Base-by-base conservation (phyloP, 2,888 invertebrate genomes). In the Cerceris ruficornis region DNA sequence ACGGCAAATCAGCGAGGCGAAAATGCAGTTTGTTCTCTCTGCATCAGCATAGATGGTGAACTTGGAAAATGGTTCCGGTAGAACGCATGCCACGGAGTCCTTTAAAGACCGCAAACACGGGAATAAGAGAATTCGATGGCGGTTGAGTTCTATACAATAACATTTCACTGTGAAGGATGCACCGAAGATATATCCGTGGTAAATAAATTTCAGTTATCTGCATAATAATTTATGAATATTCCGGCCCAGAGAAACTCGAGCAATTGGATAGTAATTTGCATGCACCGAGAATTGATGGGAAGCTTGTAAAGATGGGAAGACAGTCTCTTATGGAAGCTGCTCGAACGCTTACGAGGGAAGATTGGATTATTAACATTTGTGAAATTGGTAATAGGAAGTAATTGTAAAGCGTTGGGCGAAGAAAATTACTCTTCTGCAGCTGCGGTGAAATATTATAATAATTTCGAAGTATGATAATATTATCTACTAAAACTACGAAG, bases 21-120 rank as follows among this genome's bases (percentile, higher is more conserved):
- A 78, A 78, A 79, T 57, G 69, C 75, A 67, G 73, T 85, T 81
- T 84, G 77, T 82, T 85, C 85, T 85, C 85, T 75, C 72, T 62
- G 49, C 75, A 68, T 66, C 75, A 59, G 64, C n/a, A 64, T 42
- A 42, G 64, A 17, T n/a, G 66, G 39, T 6, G 73, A 83, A 86
- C 78, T 85, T 84, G 66, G 77, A 49, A 75, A 74, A 72, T 82
- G 76, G 78, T 82, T 84, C n/a, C 8, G 0, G 39, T 17, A n/a
- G 49, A 17, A 43, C 49, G 49, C 69, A 50, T 54, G 43, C 50
- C 46, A 49, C 11, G 57, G 58, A 61, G 77, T 69, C 67, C 64
- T 52, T 49, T 17, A 17, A n/a, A 64, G n/a, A 17, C 62, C 65
- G 55, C 41, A 39, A 7, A n/a, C n/a, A 1, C 9, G 6, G 9